Evolutionary conservation across 2,113 vertebrate genomes (phyloP), one percentile per base, ranked within the genome.

Genomic region (Phodopus roborovskii): DNA sequence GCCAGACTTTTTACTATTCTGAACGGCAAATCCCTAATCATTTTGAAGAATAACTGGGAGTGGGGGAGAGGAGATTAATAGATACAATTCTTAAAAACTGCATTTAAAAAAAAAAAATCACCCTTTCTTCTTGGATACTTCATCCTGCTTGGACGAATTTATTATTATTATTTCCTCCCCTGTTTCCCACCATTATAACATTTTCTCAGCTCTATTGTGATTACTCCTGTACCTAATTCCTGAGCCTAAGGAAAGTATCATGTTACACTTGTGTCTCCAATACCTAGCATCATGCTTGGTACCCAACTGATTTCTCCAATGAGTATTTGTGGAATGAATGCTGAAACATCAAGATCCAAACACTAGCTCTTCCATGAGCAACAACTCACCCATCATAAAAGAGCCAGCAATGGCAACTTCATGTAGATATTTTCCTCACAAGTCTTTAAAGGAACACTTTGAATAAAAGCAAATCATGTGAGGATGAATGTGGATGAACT

Each of bases 401-500:
- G 2, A 94, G 82, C 24, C 24, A 81, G 42, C 42, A 79, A 33
- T 10, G 83, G 0, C 58, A 36, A 84, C 50, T 90, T 74, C 48
- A 73, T 4, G 28, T 68, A 56, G 36, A 70, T 39, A 33, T 60
- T 90, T 50, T 50, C 50, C n/a, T 42, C 9, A n/a, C 2, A 45
- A 62, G 50, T 56, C 74, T 95, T 82, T 71, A 93, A 95, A 95
- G 64, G 22, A 95, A 77, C 53, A 83, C 4, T 64, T 39, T 33
- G 53, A 93, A 93, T 68, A 87, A 88, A 95, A 94, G 92, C 4
- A 50, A 42, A 78, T 62, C 66, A 92, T 77, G 2, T 88, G 39
- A 88, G 92, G 85, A 96, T 45, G 90, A 93, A 92, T 64, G 66
- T 95, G 75, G 77, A 94, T 85, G 81, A 94, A 87, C n/a, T 86